These are phyloP conservation scores for Biston stratarius DNA, from an alignment of 2,888 invertebrate species.

Conservation along the genomic window DNA sequence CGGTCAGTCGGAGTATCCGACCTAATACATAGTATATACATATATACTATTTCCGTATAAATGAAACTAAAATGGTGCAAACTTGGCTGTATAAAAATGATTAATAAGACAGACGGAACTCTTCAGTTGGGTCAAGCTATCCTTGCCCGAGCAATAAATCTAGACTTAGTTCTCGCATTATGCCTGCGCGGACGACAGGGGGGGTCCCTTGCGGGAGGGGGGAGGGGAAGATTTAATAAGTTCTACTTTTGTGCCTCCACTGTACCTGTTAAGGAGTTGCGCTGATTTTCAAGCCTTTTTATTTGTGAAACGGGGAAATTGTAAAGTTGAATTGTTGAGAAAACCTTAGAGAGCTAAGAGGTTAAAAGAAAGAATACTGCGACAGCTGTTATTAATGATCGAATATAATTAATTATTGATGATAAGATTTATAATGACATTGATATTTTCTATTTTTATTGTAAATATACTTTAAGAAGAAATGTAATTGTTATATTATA, in stretches of 20 bases:
- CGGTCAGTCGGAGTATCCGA: too few relatives aligned
- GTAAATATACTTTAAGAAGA: too few relatives aligned
- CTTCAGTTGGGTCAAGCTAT: conserved; percentile 19
- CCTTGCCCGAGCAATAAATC: conserved; percentile 31
- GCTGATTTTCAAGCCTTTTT: conserved; percentile 15
- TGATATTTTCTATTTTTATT: too few relatives aligned
- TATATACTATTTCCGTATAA: too few relatives aligned
- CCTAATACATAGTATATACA: too few relatives aligned
- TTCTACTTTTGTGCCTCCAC: conserved; percentile 26
- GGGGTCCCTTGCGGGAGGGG: not conserved
- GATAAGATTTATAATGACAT: too few relatives aligned
- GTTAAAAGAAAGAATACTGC: not conserved
- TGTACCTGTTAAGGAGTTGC: conserved; percentile 20
- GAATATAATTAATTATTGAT: too few relatives aligned
- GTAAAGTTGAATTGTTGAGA: not conserved
- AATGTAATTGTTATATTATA: too few relatives aligned
- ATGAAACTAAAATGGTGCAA: too few relatives aligned
- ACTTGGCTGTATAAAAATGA: too few relatives aligned
- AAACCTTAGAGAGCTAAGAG: not conserved
- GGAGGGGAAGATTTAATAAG: conserved; percentile 28
- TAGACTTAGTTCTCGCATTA: conserved; percentile 37
- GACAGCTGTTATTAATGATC: not conserved
- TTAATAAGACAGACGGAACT: not conserved
- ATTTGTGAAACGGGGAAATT: conserved; percentile 3
- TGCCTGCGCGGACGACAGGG: conserved; percentile 18